Evolutionary conservation across 2,113 vertebrate genomes (phyloP), one percentile per base, ranked within the genome.

Genomic region (Anhinga anhinga): DNA sequence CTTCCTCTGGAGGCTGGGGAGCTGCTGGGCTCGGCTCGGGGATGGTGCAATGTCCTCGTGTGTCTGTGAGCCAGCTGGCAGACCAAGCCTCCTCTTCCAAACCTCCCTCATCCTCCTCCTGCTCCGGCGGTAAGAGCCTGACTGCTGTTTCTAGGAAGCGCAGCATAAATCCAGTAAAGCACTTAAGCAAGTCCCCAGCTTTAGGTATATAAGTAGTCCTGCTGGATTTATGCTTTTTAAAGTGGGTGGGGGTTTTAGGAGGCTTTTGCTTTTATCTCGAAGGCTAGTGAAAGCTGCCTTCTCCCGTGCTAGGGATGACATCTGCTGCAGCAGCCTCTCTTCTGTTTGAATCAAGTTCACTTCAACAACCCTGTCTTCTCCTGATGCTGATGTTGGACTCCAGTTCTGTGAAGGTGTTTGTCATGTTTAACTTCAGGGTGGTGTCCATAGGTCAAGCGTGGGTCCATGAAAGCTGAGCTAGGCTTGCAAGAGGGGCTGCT

Each of bases 21-120:
- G 69, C 69, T 50, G 72, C 22, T 1, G 2, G 45, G 45, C 45
- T 59, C 11, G 0, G 29, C 47, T 40, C 7, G 0, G 38, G 23
- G 25, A 19, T 2, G 15, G 26, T 11, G 36, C 20, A 3, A 1
- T 20, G 38, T 78, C 34, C 50, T 32, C 3, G 3, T 1, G 7
- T n/a, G 23, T 61, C 62, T 0, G 0, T 25, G 21, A 44, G 38
- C 21, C 20, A 90, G 82, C 32, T 7, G 11, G 15, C 73, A 74
- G 58, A 32, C n/a, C 38, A 3, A 55, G 30, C 19, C 52, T 61
- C 72, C 8, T 4, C 62, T 73, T 72, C 50, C 23, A 4, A 6
- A 32, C 15, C 52, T 67, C 32, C 79, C 29, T 79, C 3, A 1
- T 69, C 82, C 26, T 61, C 45, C 59, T 86, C 2, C 82, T 89